phyloP scores from a whole-genome alignment of 1,140 invertebrate species.

The Rhizoglyphus robini region DNA sequence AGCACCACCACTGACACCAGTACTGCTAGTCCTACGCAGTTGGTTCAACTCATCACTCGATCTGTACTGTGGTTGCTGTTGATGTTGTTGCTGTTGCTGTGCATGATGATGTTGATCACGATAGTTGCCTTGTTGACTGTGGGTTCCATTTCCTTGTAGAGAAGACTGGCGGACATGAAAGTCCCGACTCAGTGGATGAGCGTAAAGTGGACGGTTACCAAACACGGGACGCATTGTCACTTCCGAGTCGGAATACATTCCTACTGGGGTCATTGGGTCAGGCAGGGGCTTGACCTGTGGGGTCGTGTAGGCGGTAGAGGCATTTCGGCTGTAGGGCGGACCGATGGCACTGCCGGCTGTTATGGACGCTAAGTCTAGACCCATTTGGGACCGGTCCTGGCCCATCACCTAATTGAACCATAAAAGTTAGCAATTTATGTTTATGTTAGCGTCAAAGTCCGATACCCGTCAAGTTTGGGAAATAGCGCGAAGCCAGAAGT shows the following conservation, averaged over 20 bases:
- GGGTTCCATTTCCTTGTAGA: not conserved
- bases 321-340: not conserved
- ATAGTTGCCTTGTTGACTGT: not conserved
- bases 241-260: constrained; percentile 27
- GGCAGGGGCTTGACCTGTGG: no score
- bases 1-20: not conserved
- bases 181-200: not conserved
- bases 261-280: constrained; percentile 12
- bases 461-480: not conserved
- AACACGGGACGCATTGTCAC: constrained; percentile 20
- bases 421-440: not conserved
- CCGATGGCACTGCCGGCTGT: not conserved
- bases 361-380: not conserved
- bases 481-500: no score
- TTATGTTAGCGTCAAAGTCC: not conserved
- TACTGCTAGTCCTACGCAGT: not conserved
- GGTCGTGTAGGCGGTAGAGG: not conserved
- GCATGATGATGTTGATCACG: not conserved
- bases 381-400: not conserved
- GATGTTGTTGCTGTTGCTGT: not conserved
- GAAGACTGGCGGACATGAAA: not conserved
- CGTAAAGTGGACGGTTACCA: constrained; percentile 14
- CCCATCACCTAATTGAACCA: not conserved
- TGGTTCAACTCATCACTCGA: not conserved
- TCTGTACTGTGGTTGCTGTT: not conserved